Evolutionary conservation across 2,113 vertebrate species (phyloP), one percentile per base, ranked within the genome.

Genomic region (Amazona guildingii): DNA sequence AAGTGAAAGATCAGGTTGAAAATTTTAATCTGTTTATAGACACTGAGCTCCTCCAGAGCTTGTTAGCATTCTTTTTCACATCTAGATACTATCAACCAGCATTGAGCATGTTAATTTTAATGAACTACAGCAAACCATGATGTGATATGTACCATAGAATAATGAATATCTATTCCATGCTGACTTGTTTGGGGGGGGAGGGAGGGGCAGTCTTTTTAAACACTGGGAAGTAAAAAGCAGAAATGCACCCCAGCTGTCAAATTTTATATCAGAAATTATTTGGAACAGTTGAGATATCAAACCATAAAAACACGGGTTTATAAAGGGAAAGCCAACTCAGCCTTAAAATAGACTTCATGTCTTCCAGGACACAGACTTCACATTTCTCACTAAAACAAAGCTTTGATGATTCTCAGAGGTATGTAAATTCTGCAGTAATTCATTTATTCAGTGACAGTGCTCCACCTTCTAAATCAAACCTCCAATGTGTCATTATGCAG

Each of bases 371-470:
- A 86, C 80, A 94, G 83, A 76, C 84, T 94, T 86, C 78, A 97
- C 91, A 94, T 97, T 97, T 96, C 78, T 90, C 55, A 93, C 83
- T 54, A 91, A 97, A 93, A 90, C 94, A 97, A 84, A 90, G 87
- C 94, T 96, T 87, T 88, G 83, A 70, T 96, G 94, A 95, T 86
- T 83, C 87, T 95, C 69, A 95, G 96, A 97, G 96, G 83, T 85
- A 94, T 87, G 61, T 73, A 97, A 90, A 88, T 94, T 94, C 49
- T 6, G 31, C 91, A 92, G 67, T 68, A 95, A 95, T 84, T 85
- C 82, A 87, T 96, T 95, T 96, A 96, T 84, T 90, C 95, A 69
- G 68, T 88, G 79, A 88, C 87, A 96, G 28, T 92, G 91, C 92
- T 91, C 95, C 92, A 86, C 94, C 95, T 95, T 90, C 96, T 82